Conservation (phyloP, 2,797 vertebrate species). For the Rallus crepitans region DNA sequence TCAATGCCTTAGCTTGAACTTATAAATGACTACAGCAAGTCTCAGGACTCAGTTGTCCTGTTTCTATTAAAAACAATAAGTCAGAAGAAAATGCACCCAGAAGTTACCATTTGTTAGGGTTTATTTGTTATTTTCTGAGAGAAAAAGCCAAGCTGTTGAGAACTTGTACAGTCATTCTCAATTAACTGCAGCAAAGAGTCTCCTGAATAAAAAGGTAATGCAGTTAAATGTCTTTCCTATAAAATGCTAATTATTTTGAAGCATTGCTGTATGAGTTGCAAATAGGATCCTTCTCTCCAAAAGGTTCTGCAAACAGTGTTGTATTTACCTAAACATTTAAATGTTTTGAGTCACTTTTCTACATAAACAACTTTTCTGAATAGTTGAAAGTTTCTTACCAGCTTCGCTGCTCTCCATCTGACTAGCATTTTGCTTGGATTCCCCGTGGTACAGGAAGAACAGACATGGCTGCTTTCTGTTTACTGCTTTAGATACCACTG, state of each 20-base stretch:
- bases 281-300: neutral
- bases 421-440: neutral
- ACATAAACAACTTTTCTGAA: neutral
- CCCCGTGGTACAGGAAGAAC: neutral
- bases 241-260: neutral
- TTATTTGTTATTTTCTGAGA: neutral
- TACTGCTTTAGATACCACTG: constrained; percentile 44
- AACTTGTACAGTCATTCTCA: neutral
- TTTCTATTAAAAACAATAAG: neutral
- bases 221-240: neutral
- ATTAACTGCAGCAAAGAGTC: neutral
- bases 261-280: neutral
- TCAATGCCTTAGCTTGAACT: neutral
- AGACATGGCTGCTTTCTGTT: constrained; percentile 66
- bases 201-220: neutral
- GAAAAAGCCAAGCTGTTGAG: neutral
- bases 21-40: neutral
- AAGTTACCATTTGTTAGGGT: neutral
- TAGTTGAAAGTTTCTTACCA: constrained; percentile 60
- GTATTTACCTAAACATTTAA: neutral
- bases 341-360: neutral
- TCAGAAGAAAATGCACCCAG: neutral
- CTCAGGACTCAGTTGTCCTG: neutral
- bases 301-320: neutral
- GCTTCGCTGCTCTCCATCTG: constrained; percentile 51